A percentile compares a stretch with the other conserved stretches of the same genome.
Conservation (phyloP, 2,888 invertebrate genomes). For the Diogma glabrata region DNA sequence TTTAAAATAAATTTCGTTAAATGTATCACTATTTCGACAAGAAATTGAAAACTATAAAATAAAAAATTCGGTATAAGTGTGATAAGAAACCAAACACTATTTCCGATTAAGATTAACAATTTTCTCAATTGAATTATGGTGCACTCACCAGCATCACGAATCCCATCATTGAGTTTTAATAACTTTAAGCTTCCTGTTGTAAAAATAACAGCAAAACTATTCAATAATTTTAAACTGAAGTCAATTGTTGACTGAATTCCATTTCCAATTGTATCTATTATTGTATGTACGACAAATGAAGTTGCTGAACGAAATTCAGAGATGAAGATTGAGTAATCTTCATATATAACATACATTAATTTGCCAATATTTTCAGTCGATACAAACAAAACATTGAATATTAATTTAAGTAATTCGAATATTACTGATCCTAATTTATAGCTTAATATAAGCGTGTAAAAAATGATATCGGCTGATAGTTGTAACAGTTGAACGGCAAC, state of each 20-base stretch:
- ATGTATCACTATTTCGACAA: no score
- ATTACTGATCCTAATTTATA: no score
- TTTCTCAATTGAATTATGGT: background rate
- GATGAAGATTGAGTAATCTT: background rate
- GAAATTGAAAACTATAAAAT: no score
- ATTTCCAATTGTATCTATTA: no score
- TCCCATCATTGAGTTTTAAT: background rate
- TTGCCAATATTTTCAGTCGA: background rate
- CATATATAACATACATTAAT: background rate
- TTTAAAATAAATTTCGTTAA: background rate
- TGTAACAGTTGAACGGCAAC: no score
- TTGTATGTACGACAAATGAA: no score
- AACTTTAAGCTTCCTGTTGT: background rate
- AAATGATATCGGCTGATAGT: no score
- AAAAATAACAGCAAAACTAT: background rate
- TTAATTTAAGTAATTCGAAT: no score
- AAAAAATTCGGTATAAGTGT: slow-evolving; percentile 2
- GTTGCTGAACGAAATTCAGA: no score
- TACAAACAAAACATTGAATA: background rate
- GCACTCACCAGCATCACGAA: background rate
- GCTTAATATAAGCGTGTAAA: no score
- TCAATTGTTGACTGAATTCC: slow-evolving; percentile 3
- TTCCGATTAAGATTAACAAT: background rate
- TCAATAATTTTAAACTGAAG: background rate
- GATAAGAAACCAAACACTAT: background rate